These are phyloP conservation scores for Galeruca laticollis DNA, from an alignment of 2,888 invertebrate species.

Conservation along the genomic window DNA sequence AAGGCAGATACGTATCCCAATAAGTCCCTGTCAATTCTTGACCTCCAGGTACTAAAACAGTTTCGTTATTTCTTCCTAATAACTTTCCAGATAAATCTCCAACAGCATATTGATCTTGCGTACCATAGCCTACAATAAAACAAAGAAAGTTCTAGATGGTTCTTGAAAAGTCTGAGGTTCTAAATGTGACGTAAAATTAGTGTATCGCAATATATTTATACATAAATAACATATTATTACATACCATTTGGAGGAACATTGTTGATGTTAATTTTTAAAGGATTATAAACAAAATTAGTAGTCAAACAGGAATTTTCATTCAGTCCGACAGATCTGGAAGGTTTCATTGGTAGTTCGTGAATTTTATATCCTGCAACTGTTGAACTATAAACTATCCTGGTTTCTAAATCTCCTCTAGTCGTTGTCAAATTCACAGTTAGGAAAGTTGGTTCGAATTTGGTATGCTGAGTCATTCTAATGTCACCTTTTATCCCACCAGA, in stretches of 20 bases:
- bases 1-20: slow-evolving; percentile 87
- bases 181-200: too few relatives aligned
- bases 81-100: slow-evolving; percentile 92
- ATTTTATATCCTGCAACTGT: slow-evolving; percentile 80
- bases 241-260: slow-evolving; percentile 76
- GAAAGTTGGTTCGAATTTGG: slow-evolving; percentile 87
- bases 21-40: slow-evolving; percentile 81
- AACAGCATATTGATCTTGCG: slow-evolving; percentile 90
- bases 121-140: slow-evolving; percentile 73
- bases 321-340: slow-evolving; percentile 67
- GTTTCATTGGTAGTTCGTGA: slow-evolving; percentile 77
- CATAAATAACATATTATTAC: too few relatives aligned
- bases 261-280: slow-evolving; percentile 72
- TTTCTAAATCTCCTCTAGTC: slow-evolving; percentile 75
- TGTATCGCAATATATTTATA: too few relatives aligned
- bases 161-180: too few relatives aligned
- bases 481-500: slow-evolving; percentile 85
- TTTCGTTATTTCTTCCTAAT: slow-evolving; percentile 78
- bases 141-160: slow-evolving; percentile 1
- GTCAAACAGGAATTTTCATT: slow-evolving; percentile 73
- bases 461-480: slow-evolving; percentile 82
- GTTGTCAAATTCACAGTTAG: slow-evolving; percentile 78
- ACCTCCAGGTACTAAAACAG: slow-evolving; percentile 77
- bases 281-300: slow-evolving; percentile 84
- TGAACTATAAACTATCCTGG: slow-evolving; percentile 79